Evolutionary conservation across 2,113 vertebrate species (phyloP).

Genomic region (Psophia crepitans): DNA sequence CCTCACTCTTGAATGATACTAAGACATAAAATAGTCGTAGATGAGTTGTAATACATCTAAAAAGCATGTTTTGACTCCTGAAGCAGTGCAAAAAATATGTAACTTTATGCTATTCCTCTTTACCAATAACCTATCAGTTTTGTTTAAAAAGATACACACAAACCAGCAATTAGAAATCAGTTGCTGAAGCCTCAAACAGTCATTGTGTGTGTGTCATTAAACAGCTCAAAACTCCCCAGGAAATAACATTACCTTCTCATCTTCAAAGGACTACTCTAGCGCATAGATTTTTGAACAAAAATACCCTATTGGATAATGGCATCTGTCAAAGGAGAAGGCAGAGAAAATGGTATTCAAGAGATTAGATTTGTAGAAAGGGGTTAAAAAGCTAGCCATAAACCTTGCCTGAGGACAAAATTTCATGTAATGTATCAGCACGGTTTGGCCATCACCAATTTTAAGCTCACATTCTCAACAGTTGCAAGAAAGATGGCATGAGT

Average conservation of each 20-base stretch:
- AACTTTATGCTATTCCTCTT: background rate
- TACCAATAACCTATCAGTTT: background rate
- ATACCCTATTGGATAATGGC: background rate
- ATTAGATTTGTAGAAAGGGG: background rate
- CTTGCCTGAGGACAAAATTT: background rate
- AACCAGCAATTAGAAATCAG: background rate
- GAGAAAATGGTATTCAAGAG: background rate
- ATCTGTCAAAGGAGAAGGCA: background rate
- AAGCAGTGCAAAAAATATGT: background rate
- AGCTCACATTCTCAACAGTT: background rate
- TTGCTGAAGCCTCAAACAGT: background rate
- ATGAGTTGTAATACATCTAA: background rate
- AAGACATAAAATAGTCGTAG: background rate
- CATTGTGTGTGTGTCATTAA: background rate
- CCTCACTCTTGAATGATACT: background rate
- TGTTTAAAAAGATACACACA: background rate
- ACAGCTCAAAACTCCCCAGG: background rate
- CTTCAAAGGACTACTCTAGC: background rate
- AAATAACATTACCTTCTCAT: background rate
- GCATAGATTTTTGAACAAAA: background rate
- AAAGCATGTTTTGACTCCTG: background rate
- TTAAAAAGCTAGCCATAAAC: background rate
- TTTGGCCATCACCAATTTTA: accelerated
- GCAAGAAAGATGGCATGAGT: background rate
- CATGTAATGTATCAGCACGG: background rate